Evolutionary conservation across 2,888 invertebrate genomes (phyloP).

Genomic region (Ptilodon capucinus): DNA sequence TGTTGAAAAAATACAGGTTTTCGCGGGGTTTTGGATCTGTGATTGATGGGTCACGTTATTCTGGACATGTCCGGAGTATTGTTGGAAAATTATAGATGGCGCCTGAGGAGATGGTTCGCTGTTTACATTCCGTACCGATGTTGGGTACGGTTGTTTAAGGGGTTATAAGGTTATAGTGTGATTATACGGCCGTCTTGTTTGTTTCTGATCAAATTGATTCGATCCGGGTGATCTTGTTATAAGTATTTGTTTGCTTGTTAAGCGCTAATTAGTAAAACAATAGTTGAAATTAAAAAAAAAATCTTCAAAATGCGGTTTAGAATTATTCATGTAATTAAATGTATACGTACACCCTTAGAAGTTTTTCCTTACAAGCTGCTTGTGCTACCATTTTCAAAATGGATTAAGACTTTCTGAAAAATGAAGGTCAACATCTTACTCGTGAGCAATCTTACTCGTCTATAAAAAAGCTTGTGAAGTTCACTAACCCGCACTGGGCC

Average conservation of each 20-base stretch:
- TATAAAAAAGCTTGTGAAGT: too few relatives aligned
- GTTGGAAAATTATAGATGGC: constrained; percentile 82
- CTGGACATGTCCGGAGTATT: constrained; percentile 67
- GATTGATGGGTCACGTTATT: constrained; percentile 36
- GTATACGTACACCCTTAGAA: too few relatives aligned
- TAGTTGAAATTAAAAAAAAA: too few relatives aligned
- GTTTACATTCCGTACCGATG: constrained; percentile 79
- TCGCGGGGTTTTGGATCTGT: constrained; percentile 7
- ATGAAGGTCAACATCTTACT: too few relatives aligned
- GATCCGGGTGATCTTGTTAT: constrained; percentile 28
- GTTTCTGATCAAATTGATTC: constrained; percentile 68
- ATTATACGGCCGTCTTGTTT: constrained; percentile 73
- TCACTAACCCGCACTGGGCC: too few relatives aligned
- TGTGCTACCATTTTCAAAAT: too few relatives aligned
- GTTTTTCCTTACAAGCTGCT: too few relatives aligned
- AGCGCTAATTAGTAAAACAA: constrained; percentile 10
- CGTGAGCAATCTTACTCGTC: too few relatives aligned
- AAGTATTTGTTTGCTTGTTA: constrained; percentile 6
- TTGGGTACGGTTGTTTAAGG: constrained; percentile 68
- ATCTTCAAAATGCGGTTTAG: too few relatives aligned
- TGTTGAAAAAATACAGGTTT: constrained; percentile 1
- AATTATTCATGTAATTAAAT: too few relatives aligned
- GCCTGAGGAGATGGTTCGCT: constrained; percentile 75
- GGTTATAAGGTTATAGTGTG: constrained; percentile 70
- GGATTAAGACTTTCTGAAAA: too few relatives aligned